These are phyloP conservation scores for Maniola hyperantus DNA, from an alignment of 2,888 invertebrate genomes.

Conservation along the genomic window DNA sequence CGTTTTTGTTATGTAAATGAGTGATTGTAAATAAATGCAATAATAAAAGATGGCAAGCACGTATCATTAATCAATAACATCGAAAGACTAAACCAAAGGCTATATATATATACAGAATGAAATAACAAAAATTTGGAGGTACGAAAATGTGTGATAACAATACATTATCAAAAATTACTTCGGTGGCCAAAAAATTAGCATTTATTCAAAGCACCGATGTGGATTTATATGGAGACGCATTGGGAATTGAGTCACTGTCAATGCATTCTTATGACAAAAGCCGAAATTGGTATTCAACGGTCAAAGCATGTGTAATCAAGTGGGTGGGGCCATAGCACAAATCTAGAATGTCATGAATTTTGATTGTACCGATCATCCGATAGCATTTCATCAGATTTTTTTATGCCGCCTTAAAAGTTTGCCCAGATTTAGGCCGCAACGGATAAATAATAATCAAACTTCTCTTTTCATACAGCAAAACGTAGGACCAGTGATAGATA, in stretches of 20 bases:
- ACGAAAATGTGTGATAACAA: slow-evolving; percentile 22
- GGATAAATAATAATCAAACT: background rate
- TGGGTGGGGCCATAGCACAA: slow-evolving; percentile 66
- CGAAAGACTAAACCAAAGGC: slow-evolving; percentile 12
- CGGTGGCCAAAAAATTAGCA: slow-evolving; percentile 43
- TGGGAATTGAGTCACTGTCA: slow-evolving; percentile 64
- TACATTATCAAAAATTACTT: slow-evolving; percentile 29
- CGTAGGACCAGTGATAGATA: background rate
- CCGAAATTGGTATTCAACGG: slow-evolving; percentile 69
- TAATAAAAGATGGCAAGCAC: slow-evolving; percentile 16
- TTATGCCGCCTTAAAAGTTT: background rate
- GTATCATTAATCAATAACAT: slow-evolving; percentile 20
- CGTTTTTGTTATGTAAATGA: slow-evolving; percentile 18
- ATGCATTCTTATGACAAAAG: slow-evolving; percentile 61
- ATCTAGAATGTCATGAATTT: slow-evolving; percentile 66
- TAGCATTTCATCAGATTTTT: background rate
- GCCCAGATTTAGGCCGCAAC: background rate
- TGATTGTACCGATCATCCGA: slow-evolving; percentile 17
- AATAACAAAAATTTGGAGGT: slow-evolving; percentile 4
- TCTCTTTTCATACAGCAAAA: background rate
- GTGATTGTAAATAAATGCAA: slow-evolving; percentile 22
- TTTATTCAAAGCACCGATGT: slow-evolving; percentile 41
- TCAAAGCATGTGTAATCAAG: slow-evolving; percentile 68
- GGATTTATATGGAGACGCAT: slow-evolving; percentile 66
- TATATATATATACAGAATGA: background rate